Percentiles rank a stretch among this genome's conserved stretches.
Conservation (phyloP, 2,797 vertebrate genomes). For the Epinephelus coioides region DNA sequence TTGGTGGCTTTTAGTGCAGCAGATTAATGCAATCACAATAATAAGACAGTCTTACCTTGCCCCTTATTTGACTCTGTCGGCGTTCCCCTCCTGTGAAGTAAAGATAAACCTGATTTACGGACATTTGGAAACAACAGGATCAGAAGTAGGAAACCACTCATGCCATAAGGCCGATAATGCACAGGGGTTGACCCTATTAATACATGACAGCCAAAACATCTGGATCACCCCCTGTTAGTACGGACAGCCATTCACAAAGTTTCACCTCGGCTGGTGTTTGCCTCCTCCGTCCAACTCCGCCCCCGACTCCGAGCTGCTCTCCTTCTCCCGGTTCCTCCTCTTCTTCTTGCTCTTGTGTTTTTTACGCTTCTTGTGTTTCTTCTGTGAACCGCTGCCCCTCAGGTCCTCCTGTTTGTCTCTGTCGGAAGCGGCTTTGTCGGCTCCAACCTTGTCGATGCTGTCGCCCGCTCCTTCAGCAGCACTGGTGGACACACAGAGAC, state of each 20-base stretch:
- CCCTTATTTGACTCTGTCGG: slow-evolving; percentile 44
- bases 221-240: not conserved
- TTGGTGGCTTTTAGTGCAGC: not conserved
- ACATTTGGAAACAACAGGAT: slow-evolving; percentile 1
- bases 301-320: slow-evolving; percentile 77
- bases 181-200: too few species aligned
- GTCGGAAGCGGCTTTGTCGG: slow-evolving; percentile 6
- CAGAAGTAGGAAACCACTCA: not conserved
- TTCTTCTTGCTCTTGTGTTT: slow-evolving; percentile 87
- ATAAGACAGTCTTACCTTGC: slow-evolving; percentile 46
- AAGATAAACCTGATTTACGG: slow-evolving; percentile 43
- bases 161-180: too few species aligned
- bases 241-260: too few species aligned
- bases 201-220: too few species aligned
- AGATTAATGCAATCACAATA: not conserved
- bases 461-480: not conserved
- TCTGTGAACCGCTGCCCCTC: slow-evolving; percentile 57
- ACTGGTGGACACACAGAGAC: slow-evolving; percentile 24
- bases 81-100: slow-evolving; percentile 58
- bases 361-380: slow-evolving; percentile 86
- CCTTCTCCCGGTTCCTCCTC: slow-evolving; percentile 69
- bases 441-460: not conserved
- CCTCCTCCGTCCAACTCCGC: slow-evolving; percentile 58
- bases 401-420: slow-evolving; percentile 39
- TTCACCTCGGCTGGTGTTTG: slow-evolving; percentile 60